These are phyloP conservation scores for Lepidochitona cinerea DNA, from an alignment of 2,888 invertebrate genomes.

Conservation along the genomic window DNA sequence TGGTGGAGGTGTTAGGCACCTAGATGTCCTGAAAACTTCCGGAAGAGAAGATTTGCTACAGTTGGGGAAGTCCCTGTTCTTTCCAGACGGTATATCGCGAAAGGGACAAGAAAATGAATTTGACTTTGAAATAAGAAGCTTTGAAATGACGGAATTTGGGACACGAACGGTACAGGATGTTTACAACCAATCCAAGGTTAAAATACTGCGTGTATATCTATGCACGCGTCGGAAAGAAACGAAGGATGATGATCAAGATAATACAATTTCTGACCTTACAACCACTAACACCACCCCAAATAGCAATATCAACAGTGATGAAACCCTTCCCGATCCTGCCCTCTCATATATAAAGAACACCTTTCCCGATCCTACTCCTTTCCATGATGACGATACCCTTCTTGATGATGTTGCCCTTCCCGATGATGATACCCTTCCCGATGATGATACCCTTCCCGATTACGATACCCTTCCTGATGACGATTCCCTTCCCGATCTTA, in stretches of 20 bases:
- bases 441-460: too few species aligned
- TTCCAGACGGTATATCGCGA: background rate
- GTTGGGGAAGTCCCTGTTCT: background rate
- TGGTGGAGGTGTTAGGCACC: background rate
- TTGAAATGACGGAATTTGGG: background rate
- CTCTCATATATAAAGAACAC: too few species aligned
- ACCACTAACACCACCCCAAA: too few species aligned
- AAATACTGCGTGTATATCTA: background rate
- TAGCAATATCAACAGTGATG: too few species aligned
- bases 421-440: too few species aligned
- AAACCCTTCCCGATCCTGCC: too few species aligned
- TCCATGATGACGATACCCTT: too few species aligned
- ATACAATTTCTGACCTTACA: too few species aligned
- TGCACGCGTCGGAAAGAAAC: background rate
- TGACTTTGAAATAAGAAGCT: background rate
- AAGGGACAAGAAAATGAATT: background rate
- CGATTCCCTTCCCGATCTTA: too few species aligned
- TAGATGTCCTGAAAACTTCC: background rate
- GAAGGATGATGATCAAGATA: background rate
- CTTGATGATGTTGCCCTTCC: too few species aligned
- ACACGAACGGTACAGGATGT: background rate
- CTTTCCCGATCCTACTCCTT: too few species aligned
- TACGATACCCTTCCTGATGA: too few species aligned
- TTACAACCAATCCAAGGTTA: background rate
- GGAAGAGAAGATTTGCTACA: background rate